Conservation (phyloP, 2,113 vertebrate genomes). For the Athene cunicularia region DNA sequence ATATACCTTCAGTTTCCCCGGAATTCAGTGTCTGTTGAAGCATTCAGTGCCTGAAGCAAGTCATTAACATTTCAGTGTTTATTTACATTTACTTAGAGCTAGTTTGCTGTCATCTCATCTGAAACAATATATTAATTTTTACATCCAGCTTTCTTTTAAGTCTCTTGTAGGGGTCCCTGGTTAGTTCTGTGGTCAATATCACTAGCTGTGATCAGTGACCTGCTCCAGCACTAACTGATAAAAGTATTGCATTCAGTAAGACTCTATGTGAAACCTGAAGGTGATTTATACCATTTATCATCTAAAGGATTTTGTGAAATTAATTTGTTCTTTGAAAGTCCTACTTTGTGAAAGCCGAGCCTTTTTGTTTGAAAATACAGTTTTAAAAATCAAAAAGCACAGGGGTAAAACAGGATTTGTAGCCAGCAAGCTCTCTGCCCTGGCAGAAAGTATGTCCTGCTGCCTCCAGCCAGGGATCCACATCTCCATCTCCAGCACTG, state of each 20-base stretch:
- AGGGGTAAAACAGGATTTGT: neutral
- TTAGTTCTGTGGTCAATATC: neutral
- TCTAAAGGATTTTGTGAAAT: neutral
- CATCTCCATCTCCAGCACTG: neutral
- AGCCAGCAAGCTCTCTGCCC: neutral
- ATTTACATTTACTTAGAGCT: neutral
- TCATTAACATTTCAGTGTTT: neutral
- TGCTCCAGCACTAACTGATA: neutral
- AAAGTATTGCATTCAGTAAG: neutral
- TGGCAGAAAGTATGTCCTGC: neutral
- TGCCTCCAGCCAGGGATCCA: neutral
- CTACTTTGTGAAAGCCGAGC: neutral
- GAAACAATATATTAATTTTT: neutral
- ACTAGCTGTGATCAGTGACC: neutral
- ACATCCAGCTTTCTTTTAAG: neutral
- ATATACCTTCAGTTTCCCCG: neutral
- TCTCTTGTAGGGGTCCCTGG: neutral
- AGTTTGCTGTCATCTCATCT: neutral
- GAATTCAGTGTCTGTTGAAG: neutral
- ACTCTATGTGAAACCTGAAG: neutral
- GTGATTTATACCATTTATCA: neutral
- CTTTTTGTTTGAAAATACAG: neutral
- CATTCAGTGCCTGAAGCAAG: neutral
- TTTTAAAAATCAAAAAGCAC: neutral
- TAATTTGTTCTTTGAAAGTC: neutral